A percentile compares a stretch with the other conserved stretches of the same genome.
These are phyloP conservation scores for Solen grandis DNA, from an alignment of 1,140 invertebrate species.

Conservation along the genomic window DNA sequence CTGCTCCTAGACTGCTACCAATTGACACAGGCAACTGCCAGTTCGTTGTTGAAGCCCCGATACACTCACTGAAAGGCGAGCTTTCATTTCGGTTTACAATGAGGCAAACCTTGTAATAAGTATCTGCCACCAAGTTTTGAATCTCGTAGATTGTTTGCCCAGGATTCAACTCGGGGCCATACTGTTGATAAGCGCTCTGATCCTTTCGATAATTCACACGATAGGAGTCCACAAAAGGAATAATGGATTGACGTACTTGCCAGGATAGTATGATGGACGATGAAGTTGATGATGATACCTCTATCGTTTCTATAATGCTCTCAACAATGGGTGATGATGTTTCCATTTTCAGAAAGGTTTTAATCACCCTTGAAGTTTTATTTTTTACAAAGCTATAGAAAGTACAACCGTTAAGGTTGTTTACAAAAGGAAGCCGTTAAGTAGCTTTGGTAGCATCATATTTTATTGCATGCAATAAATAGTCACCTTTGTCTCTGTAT, in stretches of 20 bases:
- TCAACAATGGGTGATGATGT: slow-evolving; percentile 33
- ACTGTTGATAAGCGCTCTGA: slow-evolving; percentile 70
- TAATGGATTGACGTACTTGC: slow-evolving; percentile 43
- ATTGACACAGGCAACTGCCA: slow-evolving; percentile 79
- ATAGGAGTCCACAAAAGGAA: slow-evolving; percentile 55
- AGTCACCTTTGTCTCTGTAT: too few species aligned
- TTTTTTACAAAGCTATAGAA: too few species aligned
- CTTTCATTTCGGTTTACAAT: slow-evolving; percentile 72
- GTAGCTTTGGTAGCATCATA: too few species aligned
- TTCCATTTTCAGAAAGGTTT: slow-evolving; percentile 43
- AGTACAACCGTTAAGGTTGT: too few species aligned
- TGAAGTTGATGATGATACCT: slow-evolving; percentile 64
- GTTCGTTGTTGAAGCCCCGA: slow-evolving; percentile 74
- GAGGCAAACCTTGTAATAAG: slow-evolving; percentile 77
- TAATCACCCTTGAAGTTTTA: too few species aligned
- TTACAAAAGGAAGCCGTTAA: too few species aligned
- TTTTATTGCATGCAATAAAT: too few species aligned
- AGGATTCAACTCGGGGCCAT: slow-evolving; percentile 67
- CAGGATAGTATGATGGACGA: slow-evolving; percentile 72
- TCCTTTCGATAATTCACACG: slow-evolving; percentile 73
- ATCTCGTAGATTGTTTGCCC: slow-evolving; percentile 63
- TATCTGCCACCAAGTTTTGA: slow-evolving; percentile 74
- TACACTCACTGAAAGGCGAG: slow-evolving; percentile 64
- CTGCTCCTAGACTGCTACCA: slow-evolving; percentile 76
- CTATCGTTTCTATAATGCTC: slow-evolving; percentile 50